phyloP scores from a whole-genome alignment of 2,797 vertebrate species.

The Cuculus canorus region DNA sequence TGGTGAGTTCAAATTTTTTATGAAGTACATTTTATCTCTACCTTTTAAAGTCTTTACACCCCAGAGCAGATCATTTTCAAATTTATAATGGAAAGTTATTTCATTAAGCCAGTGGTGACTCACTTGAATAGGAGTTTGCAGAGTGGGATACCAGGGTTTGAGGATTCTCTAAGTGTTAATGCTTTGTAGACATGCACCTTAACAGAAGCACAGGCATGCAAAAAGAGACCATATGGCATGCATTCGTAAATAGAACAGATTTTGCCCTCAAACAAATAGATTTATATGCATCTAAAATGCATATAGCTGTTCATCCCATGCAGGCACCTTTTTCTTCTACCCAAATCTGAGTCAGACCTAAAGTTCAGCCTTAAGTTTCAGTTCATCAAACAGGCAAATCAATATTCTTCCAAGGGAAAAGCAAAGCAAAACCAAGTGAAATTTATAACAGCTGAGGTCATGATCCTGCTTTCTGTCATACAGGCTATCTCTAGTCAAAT shows the following conservation, averaged over 20 bases:
- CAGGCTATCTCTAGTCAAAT: background rate
- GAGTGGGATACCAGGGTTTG: background rate
- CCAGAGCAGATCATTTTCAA: background rate
- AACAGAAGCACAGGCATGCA: background rate
- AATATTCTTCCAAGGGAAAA: background rate
- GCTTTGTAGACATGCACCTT: background rate
- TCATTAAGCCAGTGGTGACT: background rate
- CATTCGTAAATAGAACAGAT: background rate
- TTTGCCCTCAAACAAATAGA: background rate
- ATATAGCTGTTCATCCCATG: background rate
- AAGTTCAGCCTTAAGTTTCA: background rate
- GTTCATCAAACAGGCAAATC: background rate
- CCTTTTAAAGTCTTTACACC: slow-evolving; percentile 2
- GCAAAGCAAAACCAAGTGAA: background rate
- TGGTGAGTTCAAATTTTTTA: background rate
- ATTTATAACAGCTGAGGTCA: background rate
- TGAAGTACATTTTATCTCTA: background rate
- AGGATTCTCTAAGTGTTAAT: background rate
- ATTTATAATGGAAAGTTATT: background rate
- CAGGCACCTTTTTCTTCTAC: background rate
- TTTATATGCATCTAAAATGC: background rate
- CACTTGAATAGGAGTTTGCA: background rate
- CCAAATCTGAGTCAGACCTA: background rate
- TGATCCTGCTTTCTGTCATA: background rate
- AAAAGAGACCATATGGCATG: background rate